Base-by-base conservation (phyloP, 2,113 vertebrate genomes). In the Buteo buteo region DNA sequence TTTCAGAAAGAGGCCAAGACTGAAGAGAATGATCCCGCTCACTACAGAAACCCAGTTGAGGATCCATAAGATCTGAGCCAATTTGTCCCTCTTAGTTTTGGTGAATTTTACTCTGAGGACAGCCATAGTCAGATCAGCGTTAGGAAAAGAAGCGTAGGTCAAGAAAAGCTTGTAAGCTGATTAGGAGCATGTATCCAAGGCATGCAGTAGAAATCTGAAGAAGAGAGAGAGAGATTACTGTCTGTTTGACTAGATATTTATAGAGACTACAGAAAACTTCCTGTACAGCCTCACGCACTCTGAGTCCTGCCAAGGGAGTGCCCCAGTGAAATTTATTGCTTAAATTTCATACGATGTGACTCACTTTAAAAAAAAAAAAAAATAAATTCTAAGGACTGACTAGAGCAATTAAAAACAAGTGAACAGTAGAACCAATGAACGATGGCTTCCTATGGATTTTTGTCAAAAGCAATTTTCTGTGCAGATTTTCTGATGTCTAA, bases 1-100 rank as follows among this genome's bases (percentile, higher is more conserved):
- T 96, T 99, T 99, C 79, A 99, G 97, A 82, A 98, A 99, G 86
- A 99, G 97, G 36, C 99, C 99, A 55, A 99, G 95, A 71, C 98
- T 98, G 96, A 99, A 98, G 45, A 99, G 97, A 93, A 99, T 95
- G 87, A 98, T 93, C 32, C 99, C 99, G 0, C 98, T 99, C 81
- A 98, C 95, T 62, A 99, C 98, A 3, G 99, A 99, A 89, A 99
- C 94, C 99, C 99, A 99, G 97, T 99, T 99, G 76, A 99, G 97
- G 92, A 99, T 98, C 99, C 99, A 99, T 44, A 99, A 97, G 69
- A 99, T 97, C 96, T 99, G 99, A 92, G 99, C 99, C 93, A 99
- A 40, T 90, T 99, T 99, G 97, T 98, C 98, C 85, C 99, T 97
- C 85, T 95, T 98, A 52, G 97, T 98, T 97, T 98, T 99, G 88